phyloP scores from a whole-genome alignment of 2,113 vertebrate genomes.

The Plestiodon gilberti region DNA sequence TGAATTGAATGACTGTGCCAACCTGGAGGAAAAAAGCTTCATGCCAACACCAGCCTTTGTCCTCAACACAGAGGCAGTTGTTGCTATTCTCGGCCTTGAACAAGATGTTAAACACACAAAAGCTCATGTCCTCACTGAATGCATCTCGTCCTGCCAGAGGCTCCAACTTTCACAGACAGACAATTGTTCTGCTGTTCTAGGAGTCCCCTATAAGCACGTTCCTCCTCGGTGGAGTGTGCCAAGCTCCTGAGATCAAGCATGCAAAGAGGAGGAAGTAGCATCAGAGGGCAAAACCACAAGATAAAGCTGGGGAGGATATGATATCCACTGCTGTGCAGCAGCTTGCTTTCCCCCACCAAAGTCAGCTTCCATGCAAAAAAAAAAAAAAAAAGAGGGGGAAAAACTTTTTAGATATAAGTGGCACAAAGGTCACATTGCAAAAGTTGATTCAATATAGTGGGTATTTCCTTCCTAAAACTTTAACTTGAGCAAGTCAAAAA shows the following conservation, averaged over 20 bases:
- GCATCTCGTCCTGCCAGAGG: background rate
- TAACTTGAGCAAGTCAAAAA: background rate
- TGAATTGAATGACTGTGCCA: accelerated
- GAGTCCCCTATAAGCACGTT: background rate
- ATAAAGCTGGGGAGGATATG: conserved; percentile 63
- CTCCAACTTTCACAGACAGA: background rate
- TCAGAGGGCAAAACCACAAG: conserved; percentile 71
- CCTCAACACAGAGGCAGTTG: conserved; percentile 19
- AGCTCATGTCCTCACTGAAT: background rate
- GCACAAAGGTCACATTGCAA: background rate
- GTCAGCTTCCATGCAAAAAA: conserved; percentile 41
- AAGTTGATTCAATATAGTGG: background rate
- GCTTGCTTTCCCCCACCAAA: conserved; percentile 44
- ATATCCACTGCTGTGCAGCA: conserved; percentile 51
- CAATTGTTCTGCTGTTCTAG: conserved; percentile 15
- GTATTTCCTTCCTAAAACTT: background rate
- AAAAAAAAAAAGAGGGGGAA: background rate
- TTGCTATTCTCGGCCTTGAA: background rate
- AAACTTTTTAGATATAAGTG: conserved; percentile 17
- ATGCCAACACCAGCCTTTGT: background rate
- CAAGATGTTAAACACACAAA: conserved; percentile 21
- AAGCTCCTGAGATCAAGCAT: conserved; percentile 23
- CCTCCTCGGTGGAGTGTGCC: conserved; percentile 12
- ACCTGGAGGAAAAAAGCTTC: background rate
- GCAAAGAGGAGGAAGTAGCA: conserved; percentile 63